phyloP scores from a whole-genome alignment of 23 tunicate genomes.

The Oikopleura dioica region DNA sequence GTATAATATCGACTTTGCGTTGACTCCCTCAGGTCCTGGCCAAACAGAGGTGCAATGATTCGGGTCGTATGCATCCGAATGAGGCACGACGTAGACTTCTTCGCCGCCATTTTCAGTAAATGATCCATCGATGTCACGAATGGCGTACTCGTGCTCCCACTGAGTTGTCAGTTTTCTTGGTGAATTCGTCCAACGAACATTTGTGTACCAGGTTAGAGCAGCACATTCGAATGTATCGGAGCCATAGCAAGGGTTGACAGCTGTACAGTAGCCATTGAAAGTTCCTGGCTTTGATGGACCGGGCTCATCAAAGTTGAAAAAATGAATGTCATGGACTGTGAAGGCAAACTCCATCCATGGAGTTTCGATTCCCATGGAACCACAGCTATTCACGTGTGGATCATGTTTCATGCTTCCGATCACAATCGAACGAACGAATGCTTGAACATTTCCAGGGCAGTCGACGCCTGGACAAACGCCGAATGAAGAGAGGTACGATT shows the following conservation, averaged over 20 bases:
- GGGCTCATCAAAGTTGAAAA: not conserved
- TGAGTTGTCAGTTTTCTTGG: constrained; percentile 18
- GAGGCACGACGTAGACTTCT: constrained; percentile 9
- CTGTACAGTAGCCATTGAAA: not conserved
- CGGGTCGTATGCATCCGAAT: constrained; percentile 8
- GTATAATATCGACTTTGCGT: no score
- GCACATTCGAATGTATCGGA: constrained; percentile 6
- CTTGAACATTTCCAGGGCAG: not conserved
- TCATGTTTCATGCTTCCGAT: not conserved
- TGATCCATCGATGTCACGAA: constrained; percentile 42
- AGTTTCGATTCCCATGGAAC: not conserved
- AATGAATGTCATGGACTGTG: constrained; percentile 7
- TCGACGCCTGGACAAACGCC: no score
- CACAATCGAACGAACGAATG: not conserved
- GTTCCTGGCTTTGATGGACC: no score
- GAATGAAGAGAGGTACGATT: not conserved
- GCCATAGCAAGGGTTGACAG: constrained; percentile 5
- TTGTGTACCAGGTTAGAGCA: not conserved
- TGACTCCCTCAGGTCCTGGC: not conserved
- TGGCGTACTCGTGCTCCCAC: constrained; percentile 58
- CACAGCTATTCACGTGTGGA: not conserved
- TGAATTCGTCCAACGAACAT: not conserved
- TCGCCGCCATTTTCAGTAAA: constrained; percentile 16
- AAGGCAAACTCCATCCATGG: constrained; percentile 7
- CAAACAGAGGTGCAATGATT: not conserved